Base-by-base conservation (phyloP, 2,797 vertebrate genomes). In the Muscicapa comitata region DNA sequence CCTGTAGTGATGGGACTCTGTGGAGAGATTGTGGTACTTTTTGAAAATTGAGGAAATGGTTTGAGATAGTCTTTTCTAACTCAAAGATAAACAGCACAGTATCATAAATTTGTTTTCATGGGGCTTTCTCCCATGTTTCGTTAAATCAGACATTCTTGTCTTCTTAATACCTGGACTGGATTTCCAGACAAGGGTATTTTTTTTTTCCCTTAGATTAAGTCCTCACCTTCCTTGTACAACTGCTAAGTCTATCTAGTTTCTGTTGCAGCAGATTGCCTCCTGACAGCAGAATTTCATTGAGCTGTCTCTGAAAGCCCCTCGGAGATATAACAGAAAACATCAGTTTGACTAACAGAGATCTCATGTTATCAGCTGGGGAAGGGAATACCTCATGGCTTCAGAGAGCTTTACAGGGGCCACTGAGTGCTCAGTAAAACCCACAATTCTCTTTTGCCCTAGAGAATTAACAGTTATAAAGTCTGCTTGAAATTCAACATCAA, bases 251-350 rank as follows among this genome's bases (percentile, higher is more conserved):
- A 43, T 48, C 62, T 47, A 62, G 23, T 58, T 45, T 79, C 67
- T 24, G 31, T 51, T 87, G 72, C 40, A 70, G 78, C 47, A 89
- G 85, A 70, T 94, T 76, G 85, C 31, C 45, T 85, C 14, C 48
- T 90, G 85, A 93, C 63, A 79, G 75, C 16, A 86, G 51, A 82
- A 82, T 95, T 89, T 89, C 85, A 28, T 48, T 85, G 59, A 87
- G 26, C 12, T 85, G 57, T 16, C 26, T 88, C 40, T 86, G 68
- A 86, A 93, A 77, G 16, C 24, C 74, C 33, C 66, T 86, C 43
- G 80, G 92, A 96, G 68, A 63, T 59, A 48, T 25, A 93, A 48
- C 14, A 45, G 79, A 79, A 83, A 86, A 35, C 8, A 67, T 26
- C 63, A 74, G 37, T 79, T 73, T 77, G 33, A 63, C 54, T 88